phyloP scores from a whole-genome alignment of 2,113 vertebrate genomes.

The Protobothrops mucrosquamatus region DNA sequence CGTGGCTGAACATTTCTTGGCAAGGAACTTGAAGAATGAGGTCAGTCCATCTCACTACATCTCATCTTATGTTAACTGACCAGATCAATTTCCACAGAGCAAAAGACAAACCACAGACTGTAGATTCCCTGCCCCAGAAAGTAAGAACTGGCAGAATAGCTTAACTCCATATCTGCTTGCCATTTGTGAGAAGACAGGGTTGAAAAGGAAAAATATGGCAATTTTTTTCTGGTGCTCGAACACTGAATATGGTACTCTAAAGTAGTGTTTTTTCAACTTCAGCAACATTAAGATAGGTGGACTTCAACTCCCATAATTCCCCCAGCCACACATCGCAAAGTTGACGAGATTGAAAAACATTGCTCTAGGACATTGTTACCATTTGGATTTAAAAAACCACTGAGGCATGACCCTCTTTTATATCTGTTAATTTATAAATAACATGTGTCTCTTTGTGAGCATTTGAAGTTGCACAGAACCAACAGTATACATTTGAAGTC shows the following conservation, averaged over 20 bases:
- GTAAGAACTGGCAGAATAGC: not conserved
- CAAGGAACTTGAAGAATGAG: conserved; percentile 96
- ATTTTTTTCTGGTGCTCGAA: not conserved
- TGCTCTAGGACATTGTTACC: not conserved
- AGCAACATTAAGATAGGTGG: not conserved
- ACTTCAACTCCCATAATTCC: not conserved
- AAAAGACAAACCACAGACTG: not conserved
- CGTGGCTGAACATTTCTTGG: conserved; percentile 97
- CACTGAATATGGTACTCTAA: not conserved
- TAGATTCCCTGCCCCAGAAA: not conserved
- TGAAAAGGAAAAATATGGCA: not conserved
- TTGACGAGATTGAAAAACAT: not conserved
- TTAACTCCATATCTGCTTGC: not conserved
- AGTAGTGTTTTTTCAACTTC: not conserved
- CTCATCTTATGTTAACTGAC: conserved; percentile 19
- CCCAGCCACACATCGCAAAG: not conserved
- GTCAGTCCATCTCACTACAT: conserved; percentile 65
- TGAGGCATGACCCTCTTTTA: not conserved
- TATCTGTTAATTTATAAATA: not conserved
- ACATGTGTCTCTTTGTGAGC: not conserved
- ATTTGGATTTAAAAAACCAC: not conserved
- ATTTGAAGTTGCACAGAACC: not conserved
- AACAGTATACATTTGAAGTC: not conserved
- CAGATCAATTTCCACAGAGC: not conserved
- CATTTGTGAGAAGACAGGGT: not conserved